Conservation (phyloP, 2,797 vertebrate genomes). For the Meda fulgida region DNA sequence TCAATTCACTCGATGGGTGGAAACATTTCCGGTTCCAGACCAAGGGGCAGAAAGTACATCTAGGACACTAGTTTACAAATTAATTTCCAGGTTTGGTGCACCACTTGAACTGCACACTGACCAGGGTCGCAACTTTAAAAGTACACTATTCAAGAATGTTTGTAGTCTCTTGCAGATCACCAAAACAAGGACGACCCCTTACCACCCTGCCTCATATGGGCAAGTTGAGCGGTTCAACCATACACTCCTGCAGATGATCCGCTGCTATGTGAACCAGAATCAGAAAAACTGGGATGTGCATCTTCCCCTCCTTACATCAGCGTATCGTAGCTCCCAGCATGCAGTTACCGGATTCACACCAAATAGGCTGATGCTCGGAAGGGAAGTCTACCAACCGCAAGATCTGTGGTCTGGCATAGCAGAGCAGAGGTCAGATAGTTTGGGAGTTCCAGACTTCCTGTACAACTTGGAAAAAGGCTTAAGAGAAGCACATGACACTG, state of each 20-base stretch:
- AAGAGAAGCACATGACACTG: neutral
- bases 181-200: constrained; percentile 1
- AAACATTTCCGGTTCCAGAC: neutral
- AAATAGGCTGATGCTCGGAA: constrained; percentile 44
- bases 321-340: constrained; percentile 36
- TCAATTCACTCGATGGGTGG: neutral
- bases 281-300: constrained; percentile 48
- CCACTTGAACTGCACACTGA: constrained; percentile 31
- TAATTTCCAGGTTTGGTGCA: neutral
- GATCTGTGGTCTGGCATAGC: constrained; percentile 20
- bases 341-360: constrained; percentile 39
- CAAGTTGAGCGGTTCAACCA: constrained; percentile 19
- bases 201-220: constrained; percentile 19
- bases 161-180: neutral
- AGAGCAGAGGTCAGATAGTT: neutral
- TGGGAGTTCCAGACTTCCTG: neutral
- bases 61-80: neutral
- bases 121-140: constrained; percentile 46
- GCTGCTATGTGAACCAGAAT: constrained; percentile 20
- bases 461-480: constrained; percentile 29
- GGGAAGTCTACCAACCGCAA: constrained; percentile 44
- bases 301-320: constrained; percentile 30
- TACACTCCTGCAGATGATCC: constrained; percentile 15
- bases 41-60: neutral
- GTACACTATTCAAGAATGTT: constrained; percentile 10